Conservation (phyloP, 2,113 vertebrate genomes). For the Vidua macroura region DNA sequence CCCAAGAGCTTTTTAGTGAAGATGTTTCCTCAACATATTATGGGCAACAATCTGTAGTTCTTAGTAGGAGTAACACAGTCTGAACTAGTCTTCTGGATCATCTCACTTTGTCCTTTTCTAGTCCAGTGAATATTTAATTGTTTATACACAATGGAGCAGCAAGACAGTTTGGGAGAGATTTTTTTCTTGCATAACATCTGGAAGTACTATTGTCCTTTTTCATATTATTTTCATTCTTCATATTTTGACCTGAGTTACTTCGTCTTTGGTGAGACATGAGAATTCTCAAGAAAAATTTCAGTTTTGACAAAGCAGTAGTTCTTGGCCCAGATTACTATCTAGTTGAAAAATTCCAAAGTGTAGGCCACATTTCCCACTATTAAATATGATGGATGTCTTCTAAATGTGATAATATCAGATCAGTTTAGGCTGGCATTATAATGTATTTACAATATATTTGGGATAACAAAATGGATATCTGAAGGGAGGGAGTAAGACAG, state of each 20-base stretch:
- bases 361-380: background rate
- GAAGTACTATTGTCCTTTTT: background rate
- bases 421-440: background rate
- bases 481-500: background rate
- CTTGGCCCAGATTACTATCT: background rate
- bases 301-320: background rate
- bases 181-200: background rate
- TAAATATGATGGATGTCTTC: background rate
- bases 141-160: background rate
- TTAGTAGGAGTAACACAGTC: background rate
- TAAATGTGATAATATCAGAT: background rate
- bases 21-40: background rate
- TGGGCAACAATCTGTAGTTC: background rate
- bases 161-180: background rate
- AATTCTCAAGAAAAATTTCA: background rate
- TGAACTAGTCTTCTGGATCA: background rate
- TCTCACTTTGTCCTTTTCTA: background rate
- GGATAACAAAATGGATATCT: background rate
- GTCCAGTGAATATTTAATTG: background rate
- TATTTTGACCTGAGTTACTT: background rate
- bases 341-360: background rate
- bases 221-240: background rate
- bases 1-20: background rate
- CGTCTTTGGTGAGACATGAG: background rate
- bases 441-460: background rate